phyloP scores from a whole-genome alignment of 2,888 invertebrate genomes.

The Lomographa bimaculata region DNA sequence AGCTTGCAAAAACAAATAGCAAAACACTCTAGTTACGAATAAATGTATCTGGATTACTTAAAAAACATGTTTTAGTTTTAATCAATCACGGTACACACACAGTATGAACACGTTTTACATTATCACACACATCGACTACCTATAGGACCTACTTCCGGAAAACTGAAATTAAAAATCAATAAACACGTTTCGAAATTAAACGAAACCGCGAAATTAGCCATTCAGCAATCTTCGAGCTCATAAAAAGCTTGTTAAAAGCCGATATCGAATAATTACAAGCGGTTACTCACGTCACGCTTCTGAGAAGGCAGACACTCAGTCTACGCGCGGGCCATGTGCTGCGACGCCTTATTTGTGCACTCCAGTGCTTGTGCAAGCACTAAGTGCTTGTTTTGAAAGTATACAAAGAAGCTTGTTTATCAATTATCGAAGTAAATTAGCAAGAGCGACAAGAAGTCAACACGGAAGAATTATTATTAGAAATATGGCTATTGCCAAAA shows the following conservation, averaged over 20 bases:
- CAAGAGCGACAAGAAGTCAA: no score
- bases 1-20: no score
- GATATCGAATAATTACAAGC: slow-evolving; percentile 29
- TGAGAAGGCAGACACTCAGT: slow-evolving; percentile 70
- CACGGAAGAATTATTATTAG: no score
- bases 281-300: slow-evolving; percentile 47
- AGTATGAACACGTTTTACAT: no score
- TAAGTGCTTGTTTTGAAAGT: no score
- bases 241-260: slow-evolving; percentile 25
- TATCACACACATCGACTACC: no score
- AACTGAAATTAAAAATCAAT: slow-evolving; percentile 6
- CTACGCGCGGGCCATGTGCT: slow-evolving; percentile 53
- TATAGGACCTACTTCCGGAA: no score
- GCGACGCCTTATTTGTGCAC: slow-evolving; percentile 44
- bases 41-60: no score
- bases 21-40: no score
- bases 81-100: no score
- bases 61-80: slow-evolving; percentile 1
- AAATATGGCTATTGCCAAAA: no score
- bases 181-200: slow-evolving; percentile 12
- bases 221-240: slow-evolving; percentile 14
- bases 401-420: slow-evolving; percentile 3
- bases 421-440: slow-evolving; percentile 1
- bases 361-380: slow-evolving; percentile 42
- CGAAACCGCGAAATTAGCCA: slow-evolving; percentile 15